Evolutionary conservation across 2,797 vertebrate genomes (phyloP), one percentile per base, ranked within the genome.

Genomic region (Meriones psammophilus): DNA sequence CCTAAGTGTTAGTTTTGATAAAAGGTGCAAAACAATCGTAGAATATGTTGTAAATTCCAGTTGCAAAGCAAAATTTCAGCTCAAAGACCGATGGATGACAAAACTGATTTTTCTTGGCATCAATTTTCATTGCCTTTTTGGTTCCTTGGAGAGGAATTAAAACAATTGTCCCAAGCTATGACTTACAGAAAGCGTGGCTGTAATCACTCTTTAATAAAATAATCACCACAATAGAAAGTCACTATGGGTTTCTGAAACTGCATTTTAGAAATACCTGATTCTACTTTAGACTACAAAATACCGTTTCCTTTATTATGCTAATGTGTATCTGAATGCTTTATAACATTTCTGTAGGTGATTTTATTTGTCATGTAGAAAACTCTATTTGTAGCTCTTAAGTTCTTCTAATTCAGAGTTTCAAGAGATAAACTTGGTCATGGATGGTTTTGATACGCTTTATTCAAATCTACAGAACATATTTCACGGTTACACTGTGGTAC

Each of bases 91-190:
- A 5, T 77, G 33, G 58, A 76, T 33, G 50, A 89, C 81, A 73
- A 96, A 85, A 66, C 1, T 50, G 54, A 39, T 81, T 64, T 93
- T 89, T 89, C 58, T 96, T 96, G 90, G 0, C 85, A 86, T 96
- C 62, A 97, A 46, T 95, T 42, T 58, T 91, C 60, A 80, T 95
- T 97, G 79, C 73, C 36, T 88, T 88, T 30, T 87, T 24, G 76
- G 18, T 97, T 94, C 9, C 68, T 96, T 97, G 71, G 24, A 71
- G 97, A 60, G 94, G 17, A 97, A 94, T 68, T 79, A 26, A 94
- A 69, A 88, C 30, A 79, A 12, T n/a, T 69, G 20, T 68, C 71
- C 62, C 22, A 26, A 46, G 39, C 56, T 62, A 13, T 83, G 42
- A 58, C 30, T 7, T 91, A 3, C 28, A 42, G 42, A 36, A 76